Base-by-base conservation (phyloP, 2,797 vertebrate genomes). In the Brachymystax lenok region DNA sequence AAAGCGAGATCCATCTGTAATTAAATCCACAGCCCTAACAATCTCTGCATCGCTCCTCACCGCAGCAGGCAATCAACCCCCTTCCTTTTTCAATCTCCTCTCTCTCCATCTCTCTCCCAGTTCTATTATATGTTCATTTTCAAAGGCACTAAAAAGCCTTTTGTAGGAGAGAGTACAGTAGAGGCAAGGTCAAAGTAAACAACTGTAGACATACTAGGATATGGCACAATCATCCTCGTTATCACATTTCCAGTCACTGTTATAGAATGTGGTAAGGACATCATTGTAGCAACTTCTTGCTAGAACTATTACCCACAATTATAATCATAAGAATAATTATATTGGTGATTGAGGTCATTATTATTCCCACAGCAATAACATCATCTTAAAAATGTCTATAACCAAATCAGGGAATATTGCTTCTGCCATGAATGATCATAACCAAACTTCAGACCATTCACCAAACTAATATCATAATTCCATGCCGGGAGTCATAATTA, bases 341-440 rank as follows among this genome's bases (percentile, higher is more conserved):
- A 16, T 46, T 4, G 5, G 52, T 54, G 52, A 54, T 17, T 61
- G n/a, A 21, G 3, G 6, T 10, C 59, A 61, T 63, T 33, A 67
- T 67, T 30, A 67, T 17, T 67, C 14, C 69, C 35, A 40, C 3
- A 21, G n/a, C 35, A 50, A 24, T 50, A n/a, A 12, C n/a, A 70
- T 70, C 69, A 70, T 51, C 27, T 70, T 40, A 70, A 70, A 70
- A 12, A 17, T 46, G 51, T 46, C 5, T 19, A 70, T 70, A 70
- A 70, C n/a, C 69, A 70, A n/a, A 70, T 70, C 10, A 67, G n/a
- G 33, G 40, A 3, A 24, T 63, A 61, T 13, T 12, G 59, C 33
- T 7, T 10, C 30, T 69, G 8, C 16, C 40, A 70, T 70, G 40
- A 46, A 46, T 24, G 13, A 19, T 40, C 3, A 46, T 12, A n/a